Evolutionary conservation across 92 coral and sea anemone genomes (phyloP).

Genomic region (Umimayanthus kanabou): DNA sequence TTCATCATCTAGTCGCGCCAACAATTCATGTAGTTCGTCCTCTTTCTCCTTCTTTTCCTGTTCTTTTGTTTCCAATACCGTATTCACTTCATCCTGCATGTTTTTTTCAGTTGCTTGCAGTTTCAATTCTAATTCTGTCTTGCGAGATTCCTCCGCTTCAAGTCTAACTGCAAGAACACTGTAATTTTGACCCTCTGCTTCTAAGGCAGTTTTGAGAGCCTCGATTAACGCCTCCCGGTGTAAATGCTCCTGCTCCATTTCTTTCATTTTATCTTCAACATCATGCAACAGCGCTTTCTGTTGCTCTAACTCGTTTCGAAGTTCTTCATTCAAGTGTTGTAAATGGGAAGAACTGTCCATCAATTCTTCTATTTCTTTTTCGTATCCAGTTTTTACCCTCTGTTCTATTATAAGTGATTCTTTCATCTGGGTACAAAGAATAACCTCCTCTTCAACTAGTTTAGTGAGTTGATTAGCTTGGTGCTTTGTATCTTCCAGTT

Average conservation of each 20-base stretch:
- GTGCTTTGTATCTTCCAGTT: constrained; percentile 45
- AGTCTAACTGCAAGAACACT: constrained; percentile 69
- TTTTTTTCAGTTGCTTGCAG: constrained; percentile 63
- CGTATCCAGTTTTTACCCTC: constrained; percentile 62
- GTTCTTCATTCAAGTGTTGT: constrained; percentile 48
- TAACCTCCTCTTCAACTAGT: constrained; percentile 50
- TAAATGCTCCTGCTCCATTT: constrained; percentile 58
- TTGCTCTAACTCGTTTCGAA: constrained; percentile 53
- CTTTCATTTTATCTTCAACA: constrained; percentile 60
- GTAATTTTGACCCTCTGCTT: constrained; percentile 79
- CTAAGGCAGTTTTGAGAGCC: constrained; percentile 76
- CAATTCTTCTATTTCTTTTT: constrained; percentile 57
- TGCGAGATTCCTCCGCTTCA: constrained; percentile 69
- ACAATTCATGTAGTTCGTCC: constrained; percentile 55
- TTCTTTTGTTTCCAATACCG: constrained; percentile 60
- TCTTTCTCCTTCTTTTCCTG: constrained; percentile 65
- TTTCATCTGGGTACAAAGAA: constrained; percentile 55
- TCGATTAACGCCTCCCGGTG: constrained; percentile 59
- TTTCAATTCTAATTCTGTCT: constrained; percentile 61
- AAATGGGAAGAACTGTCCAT: constrained; percentile 55
- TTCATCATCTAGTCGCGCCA: constrained; percentile 65
- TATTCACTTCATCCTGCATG: constrained; percentile 57
- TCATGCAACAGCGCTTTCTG: constrained; percentile 59
- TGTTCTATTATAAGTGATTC: constrained; percentile 73
- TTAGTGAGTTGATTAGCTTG: constrained; percentile 21